A percentile compares a stretch with the other conserved stretches of the same genome.
These are phyloP conservation scores for Varanus salvator DNA, from an alignment of 2,113 vertebrate species.

Conservation along the genomic window DNA sequence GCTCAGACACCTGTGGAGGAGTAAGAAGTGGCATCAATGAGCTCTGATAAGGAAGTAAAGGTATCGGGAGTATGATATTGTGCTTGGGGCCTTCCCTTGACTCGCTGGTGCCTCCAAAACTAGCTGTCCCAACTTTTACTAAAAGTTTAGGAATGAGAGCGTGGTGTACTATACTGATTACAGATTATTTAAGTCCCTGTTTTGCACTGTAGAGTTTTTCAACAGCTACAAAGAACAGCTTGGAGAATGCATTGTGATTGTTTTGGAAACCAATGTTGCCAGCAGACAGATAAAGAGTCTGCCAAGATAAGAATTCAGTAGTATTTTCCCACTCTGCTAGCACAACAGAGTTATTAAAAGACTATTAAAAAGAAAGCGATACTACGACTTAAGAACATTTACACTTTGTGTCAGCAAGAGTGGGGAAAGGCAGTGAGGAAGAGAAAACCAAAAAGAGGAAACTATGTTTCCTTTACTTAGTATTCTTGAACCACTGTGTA, in stretches of 20 bases:
- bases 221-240: conserved; percentile 31
- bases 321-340: background rate
- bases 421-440: background rate
- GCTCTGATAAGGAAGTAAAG: no score
- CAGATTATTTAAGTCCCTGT: background rate
- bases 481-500: background rate
- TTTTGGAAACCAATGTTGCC: background rate
- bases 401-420: background rate
- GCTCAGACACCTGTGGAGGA: no score
- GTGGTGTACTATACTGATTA: background rate
- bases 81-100: no score
- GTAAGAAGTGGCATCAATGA: no score
- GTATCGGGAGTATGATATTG: no score
- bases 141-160: no score
- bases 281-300: conserved; percentile 31
- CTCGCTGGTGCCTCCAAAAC: no score
- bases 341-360: background rate
- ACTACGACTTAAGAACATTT: background rate
- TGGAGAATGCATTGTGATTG: conserved; percentile 23
- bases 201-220: background rate
- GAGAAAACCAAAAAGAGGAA: background rate
- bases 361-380: conserved; percentile 27
- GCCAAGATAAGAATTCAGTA: background rate
- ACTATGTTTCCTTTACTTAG: background rate
- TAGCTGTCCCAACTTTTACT: no score